These are phyloP conservation scores for Intellagama lesueurii DNA, from an alignment of 2,797 vertebrate species.

Conservation along the genomic window DNA sequence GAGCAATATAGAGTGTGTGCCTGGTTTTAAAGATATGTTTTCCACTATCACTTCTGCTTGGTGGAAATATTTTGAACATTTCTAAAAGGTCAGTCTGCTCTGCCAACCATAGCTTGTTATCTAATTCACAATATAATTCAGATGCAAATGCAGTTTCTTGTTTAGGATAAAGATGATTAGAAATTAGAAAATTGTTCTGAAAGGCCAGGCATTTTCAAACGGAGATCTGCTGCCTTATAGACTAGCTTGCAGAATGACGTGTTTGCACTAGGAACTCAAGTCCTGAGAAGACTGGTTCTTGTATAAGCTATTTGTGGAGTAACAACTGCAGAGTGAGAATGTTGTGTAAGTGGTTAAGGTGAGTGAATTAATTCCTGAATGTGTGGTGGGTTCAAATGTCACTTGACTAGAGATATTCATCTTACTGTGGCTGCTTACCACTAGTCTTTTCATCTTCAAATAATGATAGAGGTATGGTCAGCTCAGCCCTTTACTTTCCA, in stretches of 20 bases:
- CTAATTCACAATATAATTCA: constrained; percentile 59
- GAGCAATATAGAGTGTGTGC: background rate
- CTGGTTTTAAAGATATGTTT: constrained; percentile 38
- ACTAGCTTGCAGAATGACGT: background rate
- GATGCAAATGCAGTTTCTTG: constrained; percentile 39
- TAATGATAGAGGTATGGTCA: no score
- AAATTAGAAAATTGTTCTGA: background rate
- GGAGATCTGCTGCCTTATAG: background rate
- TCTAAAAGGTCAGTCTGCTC: constrained; percentile 58
- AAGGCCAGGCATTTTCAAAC: constrained; percentile 8
- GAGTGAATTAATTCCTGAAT: background rate
- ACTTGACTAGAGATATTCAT: background rate
- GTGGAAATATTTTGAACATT: constrained; percentile 39
- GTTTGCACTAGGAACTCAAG: background rate
- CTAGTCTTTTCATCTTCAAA: background rate
- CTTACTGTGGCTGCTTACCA: background rate
- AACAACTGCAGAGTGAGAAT: background rate
- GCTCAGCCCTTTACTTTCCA: no score
- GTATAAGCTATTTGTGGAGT: background rate
- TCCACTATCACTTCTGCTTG: constrained; percentile 25
- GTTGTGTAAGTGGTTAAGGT: background rate
- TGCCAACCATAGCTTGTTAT: constrained; percentile 63
- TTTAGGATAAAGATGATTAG: fast-evolving
- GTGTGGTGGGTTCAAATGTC: background rate
- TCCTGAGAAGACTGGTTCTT: background rate